Percentiles rank a stretch among this genome's conserved stretches.
phyloP scores from a whole-genome alignment of 1,140 invertebrate species.

The Drosophila tropicalis region DNA sequence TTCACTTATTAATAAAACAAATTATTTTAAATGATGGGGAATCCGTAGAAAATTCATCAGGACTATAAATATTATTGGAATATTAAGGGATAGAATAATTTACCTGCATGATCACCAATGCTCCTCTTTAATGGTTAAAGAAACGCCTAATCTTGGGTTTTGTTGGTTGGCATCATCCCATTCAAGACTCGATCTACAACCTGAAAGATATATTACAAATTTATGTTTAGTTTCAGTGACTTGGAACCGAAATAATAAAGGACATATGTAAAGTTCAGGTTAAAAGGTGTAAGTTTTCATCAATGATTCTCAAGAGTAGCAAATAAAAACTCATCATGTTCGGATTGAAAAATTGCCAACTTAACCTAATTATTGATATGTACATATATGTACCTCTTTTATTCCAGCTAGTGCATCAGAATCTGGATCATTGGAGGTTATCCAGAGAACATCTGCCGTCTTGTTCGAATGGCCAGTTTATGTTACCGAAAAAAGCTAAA shows the following conservation, averaged over 20 bases:
- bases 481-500: not conserved
- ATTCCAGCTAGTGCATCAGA: too few relatives aligned
- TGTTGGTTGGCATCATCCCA: too few relatives aligned
- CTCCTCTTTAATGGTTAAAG: not conserved
- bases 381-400: too few relatives aligned
- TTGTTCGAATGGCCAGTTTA: not conserved
- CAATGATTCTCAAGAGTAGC: not conserved
- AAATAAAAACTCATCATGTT: conserved; percentile 1
- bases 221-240: not conserved
- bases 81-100: not conserved
- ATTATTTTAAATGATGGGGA: conserved; percentile 34
- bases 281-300: not conserved
- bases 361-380: too few relatives aligned
- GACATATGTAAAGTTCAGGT: not conserved
- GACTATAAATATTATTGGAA: not conserved
- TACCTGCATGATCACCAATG: not conserved
- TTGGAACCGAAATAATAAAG: too few relatives aligned
- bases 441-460: too few relatives aligned
- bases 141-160: too few relatives aligned
- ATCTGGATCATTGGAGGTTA: too few relatives aligned
- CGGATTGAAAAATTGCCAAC: too few relatives aligned
- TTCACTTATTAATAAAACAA: not conserved
- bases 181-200: not conserved
- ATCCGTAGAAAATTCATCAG: conserved; percentile 38
- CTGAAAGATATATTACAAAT: not conserved